These are phyloP conservation scores for Rapana venosa DNA, from an alignment of 2,888 invertebrate genomes.

Conservation along the genomic window DNA sequence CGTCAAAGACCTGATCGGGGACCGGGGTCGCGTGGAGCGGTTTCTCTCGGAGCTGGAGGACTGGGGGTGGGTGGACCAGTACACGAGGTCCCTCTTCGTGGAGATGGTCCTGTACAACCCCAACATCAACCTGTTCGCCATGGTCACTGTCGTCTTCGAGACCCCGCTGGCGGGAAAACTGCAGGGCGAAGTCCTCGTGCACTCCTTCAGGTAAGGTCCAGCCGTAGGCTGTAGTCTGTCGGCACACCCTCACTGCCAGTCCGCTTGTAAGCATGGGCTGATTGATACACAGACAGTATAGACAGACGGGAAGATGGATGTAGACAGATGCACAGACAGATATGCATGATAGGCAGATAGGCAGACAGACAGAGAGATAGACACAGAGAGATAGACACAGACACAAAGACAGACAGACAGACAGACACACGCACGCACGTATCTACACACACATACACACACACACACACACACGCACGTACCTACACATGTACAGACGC, in stretches of 20 bases:
- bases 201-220: slow-evolving; percentile 51
- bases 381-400: not conserved
- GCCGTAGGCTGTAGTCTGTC: no score
- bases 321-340: not conserved
- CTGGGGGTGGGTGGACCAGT: slow-evolving; percentile 61
- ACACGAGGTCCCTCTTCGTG: slow-evolving; percentile 62
- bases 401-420: not conserved
- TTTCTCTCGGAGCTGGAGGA: slow-evolving; percentile 49
- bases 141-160: slow-evolving; percentile 61
- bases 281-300: not conserved
- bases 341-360: no score
- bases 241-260: no score
- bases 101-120: slow-evolving; percentile 68
- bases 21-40: slow-evolving; percentile 49
- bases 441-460: not conserved
- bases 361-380: not conserved
- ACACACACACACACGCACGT: not conserved
- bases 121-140: slow-evolving; percentile 65
- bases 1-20: slow-evolving; percentile 58
- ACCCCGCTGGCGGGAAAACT: slow-evolving; percentile 60
- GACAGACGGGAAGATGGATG: not conserved
- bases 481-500: not conserved
- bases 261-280: no score
- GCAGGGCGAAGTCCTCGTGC: slow-evolving; percentile 52
- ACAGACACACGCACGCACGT: not conserved